Evolutionary conservation across 2,797 vertebrate genomes (phyloP), one percentile per base, ranked within the genome.

Genomic region (Aulostomus chinensis): DNA sequence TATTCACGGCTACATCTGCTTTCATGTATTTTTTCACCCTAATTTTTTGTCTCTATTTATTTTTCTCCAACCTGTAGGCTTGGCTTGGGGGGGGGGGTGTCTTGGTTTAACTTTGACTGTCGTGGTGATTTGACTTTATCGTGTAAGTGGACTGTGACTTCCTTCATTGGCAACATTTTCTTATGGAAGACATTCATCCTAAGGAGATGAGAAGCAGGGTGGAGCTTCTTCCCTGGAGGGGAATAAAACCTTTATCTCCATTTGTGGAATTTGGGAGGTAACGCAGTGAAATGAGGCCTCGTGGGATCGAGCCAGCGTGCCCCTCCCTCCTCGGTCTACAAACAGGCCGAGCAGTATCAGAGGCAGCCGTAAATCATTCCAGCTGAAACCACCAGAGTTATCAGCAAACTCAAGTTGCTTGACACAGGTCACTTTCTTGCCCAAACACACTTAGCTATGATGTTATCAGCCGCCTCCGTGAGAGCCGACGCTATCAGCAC

Each of bases 381-480:
- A 28, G 4, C 12, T 25, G 21, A 26, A 25, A 26, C 2, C 11
- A 36, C 8, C 35, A 6, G 18, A 11, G 8, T 32, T 24, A 18
- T 28, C 2, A 48, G 15, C 6, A 29, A 53, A 18, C 29, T 11
- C 13, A 42, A 0, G 11, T 9, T 5, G 11, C 9, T 3, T n/a
- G n/a, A n/a, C n/a, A n/a, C 13, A 26, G 39, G 25, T 9, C 37
- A 21, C 2, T 15, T 8, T 15, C 18, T 20, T 30, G 2, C 25
- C 34, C 7, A 18, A 9, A 2, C n/a, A 11, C 10, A 28, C 38
- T 42, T 3, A 39, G 41, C 34, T 24, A 18, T 18, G 60, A 68
- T 54, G 46, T 37, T 58, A 66, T 59, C 53, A 13, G 25, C 24
- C 22, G 12, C 42, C 6, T n/a, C n/a, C n/a, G n/a, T n/a, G n/a